Percentiles rank a stretch among this genome's conserved stretches.
Evolutionary conservation across 2,888 invertebrate genomes (phyloP).

Genomic region (Acronicta aceris): DNA sequence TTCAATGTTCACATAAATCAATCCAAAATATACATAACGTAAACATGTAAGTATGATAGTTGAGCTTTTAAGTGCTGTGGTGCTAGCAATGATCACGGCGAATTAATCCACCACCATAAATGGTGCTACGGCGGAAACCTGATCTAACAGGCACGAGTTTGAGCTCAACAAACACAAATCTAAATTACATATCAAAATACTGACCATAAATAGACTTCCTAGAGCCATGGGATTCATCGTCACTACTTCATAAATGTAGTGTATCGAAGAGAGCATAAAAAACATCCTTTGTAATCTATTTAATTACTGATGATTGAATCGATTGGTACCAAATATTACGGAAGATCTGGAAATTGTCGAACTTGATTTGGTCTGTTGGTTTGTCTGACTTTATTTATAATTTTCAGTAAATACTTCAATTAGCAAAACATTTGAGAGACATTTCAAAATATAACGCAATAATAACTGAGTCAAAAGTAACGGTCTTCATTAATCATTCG

Average conservation of each 20-base stretch:
- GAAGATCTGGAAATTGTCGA: conserved; percentile 13
- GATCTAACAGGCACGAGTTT: conserved; percentile 79
- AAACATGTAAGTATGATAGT: conserved; percentile 54
- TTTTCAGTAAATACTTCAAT: conserved; percentile 66
- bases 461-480: conserved; percentile 83
- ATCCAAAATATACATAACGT: conserved; percentile 29
- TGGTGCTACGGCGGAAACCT: conserved; percentile 81
- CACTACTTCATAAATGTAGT: conserved; percentile 54
- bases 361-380: conserved; percentile 20
- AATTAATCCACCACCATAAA: conserved; percentile 85
- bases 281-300: conserved; percentile 16
- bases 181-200: conserved; percentile 85
- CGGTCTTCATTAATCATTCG: conserved; percentile 86
- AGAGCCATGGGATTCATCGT: conserved; percentile 70
- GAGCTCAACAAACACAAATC: conserved; percentile 73
- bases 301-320: conserved; percentile 17
- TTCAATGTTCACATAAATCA: conserved; percentile 53
- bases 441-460: conserved; percentile 83
- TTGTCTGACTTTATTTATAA: conserved; percentile 20
- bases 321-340: conserved; percentile 34
- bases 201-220: conserved; percentile 85
- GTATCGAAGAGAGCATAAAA: conserved; percentile 33
- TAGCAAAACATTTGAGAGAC: conserved; percentile 64
- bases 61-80: conserved; percentile 47
- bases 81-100: conserved; percentile 73